Base-by-base conservation (phyloP, 2,797 vertebrate species). In the Sus cebifrons region DNA sequence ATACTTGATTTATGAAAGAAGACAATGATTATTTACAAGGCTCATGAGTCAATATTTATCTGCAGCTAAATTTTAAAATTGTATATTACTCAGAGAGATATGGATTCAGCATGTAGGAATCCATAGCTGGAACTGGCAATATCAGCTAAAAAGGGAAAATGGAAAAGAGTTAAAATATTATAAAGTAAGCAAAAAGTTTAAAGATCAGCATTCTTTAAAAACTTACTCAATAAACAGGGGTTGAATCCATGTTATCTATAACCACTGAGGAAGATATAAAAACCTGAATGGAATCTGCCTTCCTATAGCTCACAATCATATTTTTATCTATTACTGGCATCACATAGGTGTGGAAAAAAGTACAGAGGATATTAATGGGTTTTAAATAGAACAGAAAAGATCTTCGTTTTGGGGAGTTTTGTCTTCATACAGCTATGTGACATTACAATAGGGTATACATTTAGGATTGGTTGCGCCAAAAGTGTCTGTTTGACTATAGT, bases 11-110 rank as follows among this genome's bases (percentile, higher is more conserved):
- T 92, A 91, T 86, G 27, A 86, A 95, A 96, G 87, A 44, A 84
- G 18, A 58, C 84, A 71, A 86, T 96, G 65, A 92, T 75, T 95
- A 94, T 91, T 96, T 92, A 52, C 77, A 96, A 94, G 62, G 40
- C 16, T 89, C 25, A 56, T 17, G 5, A 94, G 52, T 82, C 71
- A 94, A 86, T 71, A 89, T n/a, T 94, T 65, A 73, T 81, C 29
- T 87, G 23, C 40, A 64, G 68, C 93, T 96, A 87, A 73, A 44
- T 23, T 88, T 91, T 1, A 49, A 56, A 85, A 58, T 32, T 52
- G 88, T 64, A n/a, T 56, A 36, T 71, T 62, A 81, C n/a, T 54
- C 75, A 92, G 36, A 71, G 21, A 94, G 83, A 90, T 56, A 88
- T 40, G n/a, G 27, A 92, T 82, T 96, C 54, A 91, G 52, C 4